These are phyloP conservation scores for Brachyhypopomus gauderio DNA, from an alignment of 2,113 vertebrate genomes.

Conservation along the genomic window DNA sequence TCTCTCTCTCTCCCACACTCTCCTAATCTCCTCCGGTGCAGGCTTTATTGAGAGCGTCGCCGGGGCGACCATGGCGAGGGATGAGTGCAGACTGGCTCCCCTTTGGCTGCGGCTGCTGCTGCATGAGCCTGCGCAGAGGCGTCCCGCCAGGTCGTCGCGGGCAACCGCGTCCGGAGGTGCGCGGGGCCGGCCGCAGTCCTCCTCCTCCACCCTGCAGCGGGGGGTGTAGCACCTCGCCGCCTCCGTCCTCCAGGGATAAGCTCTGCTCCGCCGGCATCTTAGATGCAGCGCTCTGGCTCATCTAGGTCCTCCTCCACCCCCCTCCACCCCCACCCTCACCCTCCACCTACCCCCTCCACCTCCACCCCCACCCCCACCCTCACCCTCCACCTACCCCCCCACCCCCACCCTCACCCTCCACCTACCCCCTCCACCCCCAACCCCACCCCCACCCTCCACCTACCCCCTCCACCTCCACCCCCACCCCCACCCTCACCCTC, in stretches of 20 bases:
- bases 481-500: conserved; percentile 29
- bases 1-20: conserved; percentile 14
- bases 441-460: too few species aligned
- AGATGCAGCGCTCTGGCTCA: conserved; percentile 27
- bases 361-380: conserved; percentile 3
- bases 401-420: conserved; percentile 20
- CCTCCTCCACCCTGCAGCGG: conserved; percentile 44
- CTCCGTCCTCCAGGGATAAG: conserved; percentile 52
- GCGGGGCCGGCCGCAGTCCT: conserved; percentile 23
- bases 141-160: conserved; percentile 15
- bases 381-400: conserved; percentile 16
- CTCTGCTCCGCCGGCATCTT: conserved; percentile 44
- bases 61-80: conserved; percentile 53
- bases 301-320: conserved; percentile 24
- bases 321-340: conserved; percentile 18
- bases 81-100: conserved; percentile 57
- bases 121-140: conserved; percentile 47
- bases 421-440: too few species aligned
- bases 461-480: conserved; percentile 3
- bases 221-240: conserved; percentile 29
- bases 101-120: conserved; percentile 59
- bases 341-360: conserved; percentile 26
- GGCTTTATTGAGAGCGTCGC: conserved; percentile 59
- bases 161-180: conserved; percentile 50
- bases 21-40: conserved; percentile 53